Evolutionary conservation across 2,797 vertebrate genomes (phyloP).

Genomic region (Bothrops alternatus): DNA sequence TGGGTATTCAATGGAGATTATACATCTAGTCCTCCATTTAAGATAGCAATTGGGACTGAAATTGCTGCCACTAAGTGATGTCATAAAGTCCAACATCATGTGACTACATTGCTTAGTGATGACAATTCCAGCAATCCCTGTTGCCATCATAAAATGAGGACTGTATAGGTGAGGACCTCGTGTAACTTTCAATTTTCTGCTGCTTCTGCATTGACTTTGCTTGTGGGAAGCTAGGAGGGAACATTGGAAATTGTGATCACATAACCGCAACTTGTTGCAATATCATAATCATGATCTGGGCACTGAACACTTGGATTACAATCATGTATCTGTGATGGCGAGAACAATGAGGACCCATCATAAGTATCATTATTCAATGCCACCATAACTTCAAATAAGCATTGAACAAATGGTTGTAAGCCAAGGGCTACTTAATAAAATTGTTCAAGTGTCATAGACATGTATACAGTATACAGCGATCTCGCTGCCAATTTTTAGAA

Average conservation of each 20-base stretch:
- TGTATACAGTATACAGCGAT: neutral
- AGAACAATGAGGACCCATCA: neutral
- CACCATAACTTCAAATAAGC: neutral
- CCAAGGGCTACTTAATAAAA: neutral
- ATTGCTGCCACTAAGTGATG: neutral
- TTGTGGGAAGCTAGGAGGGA: neutral
- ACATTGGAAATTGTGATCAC: neutral
- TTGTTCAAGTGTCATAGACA: neutral
- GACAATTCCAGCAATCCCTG: neutral
- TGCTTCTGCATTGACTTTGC: neutral
- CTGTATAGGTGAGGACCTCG: neutral
- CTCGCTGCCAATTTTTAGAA: neutral
- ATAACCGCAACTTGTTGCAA: neutral
- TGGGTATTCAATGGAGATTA: neutral
- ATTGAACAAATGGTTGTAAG: neutral
- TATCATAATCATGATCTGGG: neutral
- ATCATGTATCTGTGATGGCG: neutral
- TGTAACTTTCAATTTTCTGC: neutral
- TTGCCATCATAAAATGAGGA: neutral
- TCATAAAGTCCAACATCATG: neutral
- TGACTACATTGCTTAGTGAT: neutral
- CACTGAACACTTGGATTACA: neutral
- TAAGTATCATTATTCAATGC: neutral
- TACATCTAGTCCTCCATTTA: neutral
- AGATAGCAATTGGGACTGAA: neutral